Base-by-base conservation (phyloP, 2,888 invertebrate genomes). In the Caenorhabditis panamensis region DNA sequence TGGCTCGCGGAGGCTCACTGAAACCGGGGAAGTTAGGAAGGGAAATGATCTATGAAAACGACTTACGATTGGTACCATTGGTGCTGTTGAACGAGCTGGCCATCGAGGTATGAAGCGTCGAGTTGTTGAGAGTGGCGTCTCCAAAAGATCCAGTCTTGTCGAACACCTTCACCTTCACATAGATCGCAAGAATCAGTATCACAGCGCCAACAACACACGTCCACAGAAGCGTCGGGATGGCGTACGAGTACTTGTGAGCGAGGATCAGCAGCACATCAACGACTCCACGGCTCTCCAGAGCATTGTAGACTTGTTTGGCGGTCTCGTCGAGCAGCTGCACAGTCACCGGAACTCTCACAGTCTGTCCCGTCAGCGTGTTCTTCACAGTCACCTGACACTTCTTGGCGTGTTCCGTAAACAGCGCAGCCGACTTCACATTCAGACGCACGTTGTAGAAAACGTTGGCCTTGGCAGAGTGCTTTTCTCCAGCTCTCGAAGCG, bases 271-370 rank as follows among this genome's bases (percentile, higher is more conserved):
- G 41, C 37, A 86, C 78, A 36, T 85, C 86, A 5, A 83, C 18
- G 28, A 81, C 64, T 37, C 86, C 85, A n/a, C 79, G 72, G 44
- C 79, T 80, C 28, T 82, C 82, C 18, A 84, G 56, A n/a, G 83
- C 84, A 28, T 79, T 75, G 31, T 75, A 85, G 8, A 79, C 82
- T n/a, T 80, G 80, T 61, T 83, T 86, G 22, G 84, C 73, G 1
- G 84, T 82, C 20, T 83, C 82, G 22, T 85, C 86, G 24, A 86
- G 67, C n/a, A 87, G 37, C 36, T 77, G 76, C n/a, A 87, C 72
- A 24, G 68, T 73, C 6, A 87, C 82, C 6, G 87, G 87, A 11
- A 87, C 67, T 9, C 54, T 36, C 16, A 84, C 53, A 0, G 31
- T 62, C 63, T 85, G 85, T 22, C 83, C 83, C 9, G 82, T 87